A percentile compares a stretch with the other conserved stretches of the same genome.
phyloP scores from a whole-genome alignment of 2,113 vertebrate species.

The Notothenia rossii region DNA sequence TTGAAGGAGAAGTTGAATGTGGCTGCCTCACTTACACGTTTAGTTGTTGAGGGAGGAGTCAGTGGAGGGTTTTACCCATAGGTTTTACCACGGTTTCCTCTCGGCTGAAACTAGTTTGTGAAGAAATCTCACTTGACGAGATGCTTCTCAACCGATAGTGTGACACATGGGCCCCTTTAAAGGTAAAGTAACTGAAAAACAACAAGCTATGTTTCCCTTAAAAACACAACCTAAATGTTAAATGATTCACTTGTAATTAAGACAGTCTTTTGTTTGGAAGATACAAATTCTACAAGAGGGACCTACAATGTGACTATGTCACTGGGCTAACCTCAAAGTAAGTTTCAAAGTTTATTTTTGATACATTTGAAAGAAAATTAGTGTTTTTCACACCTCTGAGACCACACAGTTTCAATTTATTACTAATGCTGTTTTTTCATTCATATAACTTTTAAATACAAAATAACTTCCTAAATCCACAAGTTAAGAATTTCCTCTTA shows the following conservation, averaged over 20 bases:
- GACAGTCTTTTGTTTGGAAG: not conserved
- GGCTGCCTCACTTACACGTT: not conserved
- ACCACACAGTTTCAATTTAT: not conserved
- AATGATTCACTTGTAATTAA: too few species aligned
- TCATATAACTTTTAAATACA: not conserved
- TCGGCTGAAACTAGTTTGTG: constrained; percentile 48
- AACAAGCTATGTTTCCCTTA: not conserved
- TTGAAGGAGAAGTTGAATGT: not conserved
- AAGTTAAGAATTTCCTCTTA: not conserved
- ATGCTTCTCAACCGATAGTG: not conserved
- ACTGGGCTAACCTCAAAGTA: too few species aligned
- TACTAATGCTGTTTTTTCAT: not conserved
- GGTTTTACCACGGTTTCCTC: constrained; percentile 6
- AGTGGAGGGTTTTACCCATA: constrained; percentile 55
- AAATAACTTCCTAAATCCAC: not conserved
- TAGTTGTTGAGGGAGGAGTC: not conserved
- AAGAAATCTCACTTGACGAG: constrained; percentile 48
- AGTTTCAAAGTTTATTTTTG: not conserved
- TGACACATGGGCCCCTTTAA: not conserved
- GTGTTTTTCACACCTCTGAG: not conserved
- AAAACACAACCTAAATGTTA: not conserved
- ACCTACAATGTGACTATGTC: constrained; percentile 10
- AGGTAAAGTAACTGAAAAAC: not conserved
- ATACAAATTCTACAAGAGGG: not conserved
- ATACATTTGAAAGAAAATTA: too few species aligned